A percentile compares a stretch with the other conserved stretches of the same genome.
These are phyloP conservation scores for Gasterosteus aculeatus DNA, from an alignment of 2,113 vertebrate species.

Conservation along the genomic window DNA sequence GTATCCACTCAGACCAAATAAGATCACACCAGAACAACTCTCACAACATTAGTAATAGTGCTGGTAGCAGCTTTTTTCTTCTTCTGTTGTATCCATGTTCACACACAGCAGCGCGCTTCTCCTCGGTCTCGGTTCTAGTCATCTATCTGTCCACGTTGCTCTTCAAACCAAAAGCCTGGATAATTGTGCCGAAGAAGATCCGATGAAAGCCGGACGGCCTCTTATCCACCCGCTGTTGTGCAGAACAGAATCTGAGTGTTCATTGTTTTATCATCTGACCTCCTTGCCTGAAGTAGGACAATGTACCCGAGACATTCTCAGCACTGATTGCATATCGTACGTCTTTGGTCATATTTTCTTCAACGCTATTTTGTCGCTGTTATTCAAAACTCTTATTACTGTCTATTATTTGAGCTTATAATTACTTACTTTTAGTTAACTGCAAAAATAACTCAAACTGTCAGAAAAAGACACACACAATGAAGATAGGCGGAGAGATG, in stretches of 20 bases:
- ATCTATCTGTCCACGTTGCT: background rate
- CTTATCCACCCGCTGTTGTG: background rate
- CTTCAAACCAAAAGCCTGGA: background rate
- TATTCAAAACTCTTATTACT: background rate
- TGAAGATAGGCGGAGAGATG: slow-evolving; percentile 6
- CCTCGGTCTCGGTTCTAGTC: background rate
- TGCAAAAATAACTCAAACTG: background rate
- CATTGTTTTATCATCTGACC: background rate
- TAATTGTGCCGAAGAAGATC: too few relatives aligned
- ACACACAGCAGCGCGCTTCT: background rate
- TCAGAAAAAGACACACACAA: background rate
- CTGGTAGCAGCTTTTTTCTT: background rate
- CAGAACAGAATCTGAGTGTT: background rate
- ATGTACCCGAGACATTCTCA: background rate
- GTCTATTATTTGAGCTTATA: background rate
- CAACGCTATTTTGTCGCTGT: background rate
- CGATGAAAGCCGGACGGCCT: background rate
- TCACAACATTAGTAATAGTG: background rate
- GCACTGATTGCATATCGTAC: background rate
- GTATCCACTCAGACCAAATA: background rate
- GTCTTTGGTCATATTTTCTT: background rate
- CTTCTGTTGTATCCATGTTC: background rate
- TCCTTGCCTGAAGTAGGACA: background rate
- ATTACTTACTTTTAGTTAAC: background rate
- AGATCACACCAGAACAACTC: background rate